phyloP scores from a whole-genome alignment of 2,888 invertebrate species.

The Cryptophagus acutangulus region DNA sequence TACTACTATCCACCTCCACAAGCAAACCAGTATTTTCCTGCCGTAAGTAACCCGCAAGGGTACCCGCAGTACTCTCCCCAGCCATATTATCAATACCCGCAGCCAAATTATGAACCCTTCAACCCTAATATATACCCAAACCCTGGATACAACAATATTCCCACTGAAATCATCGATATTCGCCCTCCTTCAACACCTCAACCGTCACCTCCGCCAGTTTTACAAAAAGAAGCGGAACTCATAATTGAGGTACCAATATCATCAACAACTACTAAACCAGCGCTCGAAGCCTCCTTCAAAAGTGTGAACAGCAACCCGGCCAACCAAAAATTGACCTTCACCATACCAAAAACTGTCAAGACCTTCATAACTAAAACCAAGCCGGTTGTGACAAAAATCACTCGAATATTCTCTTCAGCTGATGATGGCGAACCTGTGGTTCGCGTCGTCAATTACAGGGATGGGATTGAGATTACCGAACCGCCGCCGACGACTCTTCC shows the following conservation, averaged over 20 bases:
- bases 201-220: not conserved
- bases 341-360: slow-evolving; percentile 2
- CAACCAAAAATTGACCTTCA: no score
- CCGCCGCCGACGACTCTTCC: no score
- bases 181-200: not conserved
- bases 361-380: not conserved
- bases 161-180: not conserved
- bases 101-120: not conserved
- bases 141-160: not conserved
- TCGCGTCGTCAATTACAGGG: not conserved
- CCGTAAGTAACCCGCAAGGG: no score
- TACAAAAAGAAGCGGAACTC: no score
- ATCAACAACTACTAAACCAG: not conserved
- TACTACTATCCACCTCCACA: no score
- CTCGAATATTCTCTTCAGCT: not conserved
- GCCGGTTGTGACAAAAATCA: not conserved
- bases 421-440: slow-evolving; percentile 2
- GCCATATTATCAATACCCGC: not conserved
- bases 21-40: no score
- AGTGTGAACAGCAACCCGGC: no score
- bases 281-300: not conserved
- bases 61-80: not conserved
- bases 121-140: not conserved
- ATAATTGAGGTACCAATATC: no score
- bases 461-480: not conserved